Conservation (phyloP, 2,113 vertebrate species). For the Azemiops feae region DNA sequence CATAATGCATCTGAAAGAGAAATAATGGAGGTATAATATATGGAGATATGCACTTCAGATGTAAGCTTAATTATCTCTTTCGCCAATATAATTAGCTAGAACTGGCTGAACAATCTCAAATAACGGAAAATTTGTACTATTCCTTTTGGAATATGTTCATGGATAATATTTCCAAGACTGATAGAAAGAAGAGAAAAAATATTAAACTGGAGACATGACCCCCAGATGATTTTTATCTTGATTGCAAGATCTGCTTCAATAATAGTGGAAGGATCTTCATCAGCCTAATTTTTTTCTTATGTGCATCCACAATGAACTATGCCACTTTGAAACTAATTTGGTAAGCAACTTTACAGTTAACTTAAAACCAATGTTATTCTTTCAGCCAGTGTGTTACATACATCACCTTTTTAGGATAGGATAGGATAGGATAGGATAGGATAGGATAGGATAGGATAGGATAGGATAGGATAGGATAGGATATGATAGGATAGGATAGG, state of each 20-base stretch:
- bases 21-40: background rate
- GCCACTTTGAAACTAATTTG: background rate
- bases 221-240: background rate
- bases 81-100: background rate
- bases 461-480: too few species aligned
- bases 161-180: background rate
- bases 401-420: background rate
- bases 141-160: background rate
- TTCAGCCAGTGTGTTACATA: background rate
- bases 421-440: too few species aligned
- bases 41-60: background rate
- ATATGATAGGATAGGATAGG: too few species aligned
- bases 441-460: too few species aligned
- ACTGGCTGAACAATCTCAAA: background rate
- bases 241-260: background rate
- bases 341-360: background rate
- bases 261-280: background rate
- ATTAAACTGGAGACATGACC: background rate
- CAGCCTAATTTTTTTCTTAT: background rate
- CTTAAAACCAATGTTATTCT: background rate
- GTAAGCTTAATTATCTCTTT: background rate
- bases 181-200: background rate
- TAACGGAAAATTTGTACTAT: background rate
- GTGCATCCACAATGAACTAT: background rate
- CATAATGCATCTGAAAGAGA: background rate